A percentile compares a stretch with the other conserved stretches of the same genome.
These are phyloP conservation scores for Drosophila mimica DNA, from an alignment of 2,888 invertebrate species.

Conservation along the genomic window DNA sequence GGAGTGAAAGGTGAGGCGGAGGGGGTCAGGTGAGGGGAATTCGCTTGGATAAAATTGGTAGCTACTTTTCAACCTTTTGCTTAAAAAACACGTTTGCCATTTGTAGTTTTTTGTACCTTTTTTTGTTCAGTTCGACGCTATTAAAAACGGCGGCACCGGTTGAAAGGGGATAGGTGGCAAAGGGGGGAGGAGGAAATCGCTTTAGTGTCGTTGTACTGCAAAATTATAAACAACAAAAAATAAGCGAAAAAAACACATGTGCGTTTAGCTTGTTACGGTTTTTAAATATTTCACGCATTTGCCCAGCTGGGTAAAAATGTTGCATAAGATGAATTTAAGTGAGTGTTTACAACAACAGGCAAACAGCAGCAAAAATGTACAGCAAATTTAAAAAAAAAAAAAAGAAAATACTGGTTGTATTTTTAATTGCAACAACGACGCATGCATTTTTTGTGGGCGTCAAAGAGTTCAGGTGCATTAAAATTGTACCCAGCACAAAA, in stretches of 20 bases:
- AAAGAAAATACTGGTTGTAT: constrained; percentile 41
- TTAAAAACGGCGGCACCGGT: constrained; percentile 34
- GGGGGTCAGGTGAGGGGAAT: neutral
- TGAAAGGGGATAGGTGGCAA: neutral
- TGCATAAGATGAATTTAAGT: constrained; percentile 54
- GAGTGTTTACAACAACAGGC: constrained; percentile 22
- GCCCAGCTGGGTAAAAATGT: constrained; percentile 29
- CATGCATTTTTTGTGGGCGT: constrained; percentile 58
- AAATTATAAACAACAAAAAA: constrained; percentile 3
- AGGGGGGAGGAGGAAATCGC: neutral
- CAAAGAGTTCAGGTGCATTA: constrained; percentile 27
- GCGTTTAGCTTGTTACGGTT: constrained; percentile 57
- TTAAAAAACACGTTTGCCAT: constrained; percentile 53
- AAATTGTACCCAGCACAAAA: neutral
- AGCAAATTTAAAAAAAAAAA: neutral
- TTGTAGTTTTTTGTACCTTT: constrained; percentile 29
- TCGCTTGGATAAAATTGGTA: constrained; percentile 20
- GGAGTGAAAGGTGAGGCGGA: neutral
- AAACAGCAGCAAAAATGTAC: constrained; percentile 3
- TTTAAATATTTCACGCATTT: constrained; percentile 48
- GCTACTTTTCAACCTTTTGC: constrained; percentile 36
- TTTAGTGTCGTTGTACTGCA: constrained; percentile 12
- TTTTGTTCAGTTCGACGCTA: constrained; percentile 36
- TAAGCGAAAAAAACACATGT: constrained; percentile 14
- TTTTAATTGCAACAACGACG: constrained; percentile 60